Conservation (phyloP, 2,113 vertebrate genomes). For the Alligator sinensis region DNA sequence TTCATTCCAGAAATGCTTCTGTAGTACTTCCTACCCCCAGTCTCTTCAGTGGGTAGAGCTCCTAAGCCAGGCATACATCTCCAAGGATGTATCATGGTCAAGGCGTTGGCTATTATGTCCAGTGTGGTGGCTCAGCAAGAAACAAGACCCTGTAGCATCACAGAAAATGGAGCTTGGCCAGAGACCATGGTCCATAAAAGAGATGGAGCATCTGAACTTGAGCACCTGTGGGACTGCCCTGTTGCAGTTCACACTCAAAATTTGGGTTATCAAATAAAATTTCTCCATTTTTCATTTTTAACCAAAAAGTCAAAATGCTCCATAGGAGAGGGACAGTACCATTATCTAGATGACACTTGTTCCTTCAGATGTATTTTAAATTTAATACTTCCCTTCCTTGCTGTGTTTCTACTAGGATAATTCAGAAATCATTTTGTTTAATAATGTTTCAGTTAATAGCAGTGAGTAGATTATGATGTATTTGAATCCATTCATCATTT, state of each 20-base stretch:
- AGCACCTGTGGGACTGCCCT: not conserved
- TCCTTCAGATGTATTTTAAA: conserved; percentile 3
- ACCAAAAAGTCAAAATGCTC: not conserved
- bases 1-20: not conserved
- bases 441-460: not conserved
- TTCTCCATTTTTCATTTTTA: not conserved
- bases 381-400: not conserved
- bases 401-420: not conserved
- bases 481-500: conserved; percentile 1
- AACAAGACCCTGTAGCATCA: not conserved
- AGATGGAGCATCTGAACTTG: not conserved
- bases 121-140: not conserved
- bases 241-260: not conserved
- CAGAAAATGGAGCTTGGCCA: not conserved
- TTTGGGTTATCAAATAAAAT: not conserved
- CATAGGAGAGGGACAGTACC: not conserved
- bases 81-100: not conserved
- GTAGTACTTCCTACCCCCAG: not conserved
- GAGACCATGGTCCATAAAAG: not conserved
- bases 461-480: not conserved
- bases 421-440: not conserved
- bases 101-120: not conserved
- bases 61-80: not conserved
- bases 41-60: not conserved
- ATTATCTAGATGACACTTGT: conserved; percentile 2